phyloP scores from a whole-genome alignment of 2,113 vertebrate genomes.

The Psilopsiagon aurifrons region DNA sequence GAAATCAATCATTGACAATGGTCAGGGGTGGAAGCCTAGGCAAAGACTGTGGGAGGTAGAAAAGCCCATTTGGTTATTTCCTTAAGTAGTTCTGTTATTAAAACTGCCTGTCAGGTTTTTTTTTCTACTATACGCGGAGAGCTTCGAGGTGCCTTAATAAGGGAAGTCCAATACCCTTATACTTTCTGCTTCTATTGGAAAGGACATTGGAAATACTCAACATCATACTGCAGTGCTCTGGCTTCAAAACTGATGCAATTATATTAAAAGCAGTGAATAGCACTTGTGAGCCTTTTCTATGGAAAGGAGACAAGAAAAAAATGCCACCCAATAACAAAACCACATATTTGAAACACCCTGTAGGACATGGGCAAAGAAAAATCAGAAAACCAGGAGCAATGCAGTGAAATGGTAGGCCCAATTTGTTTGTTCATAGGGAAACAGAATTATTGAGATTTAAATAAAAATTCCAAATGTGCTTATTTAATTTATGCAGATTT shows the following conservation, averaged over 20 bases:
- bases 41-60: background rate
- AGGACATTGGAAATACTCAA: background rate
- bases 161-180: background rate
- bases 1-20: background rate
- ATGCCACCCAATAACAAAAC: accelerated
- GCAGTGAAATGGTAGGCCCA: background rate
- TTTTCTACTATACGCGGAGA: background rate
- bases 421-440: background rate
- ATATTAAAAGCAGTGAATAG: background rate
- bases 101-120: background rate
- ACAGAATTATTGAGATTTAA: background rate
- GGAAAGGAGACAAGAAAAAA: background rate
- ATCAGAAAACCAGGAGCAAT: background rate
- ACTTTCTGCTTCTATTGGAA: background rate
- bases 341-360: background rate
- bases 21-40: background rate
- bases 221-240: background rate
- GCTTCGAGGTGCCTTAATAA: background rate
- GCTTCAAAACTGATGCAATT: background rate
- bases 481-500: background rate
- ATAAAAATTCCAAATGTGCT: background rate
- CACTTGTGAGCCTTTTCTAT: background rate
- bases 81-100: background rate
- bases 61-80: background rate
- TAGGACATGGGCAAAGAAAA: background rate